phyloP scores from a whole-genome alignment of 2,888 invertebrate species.

The Xanthia togata region DNA sequence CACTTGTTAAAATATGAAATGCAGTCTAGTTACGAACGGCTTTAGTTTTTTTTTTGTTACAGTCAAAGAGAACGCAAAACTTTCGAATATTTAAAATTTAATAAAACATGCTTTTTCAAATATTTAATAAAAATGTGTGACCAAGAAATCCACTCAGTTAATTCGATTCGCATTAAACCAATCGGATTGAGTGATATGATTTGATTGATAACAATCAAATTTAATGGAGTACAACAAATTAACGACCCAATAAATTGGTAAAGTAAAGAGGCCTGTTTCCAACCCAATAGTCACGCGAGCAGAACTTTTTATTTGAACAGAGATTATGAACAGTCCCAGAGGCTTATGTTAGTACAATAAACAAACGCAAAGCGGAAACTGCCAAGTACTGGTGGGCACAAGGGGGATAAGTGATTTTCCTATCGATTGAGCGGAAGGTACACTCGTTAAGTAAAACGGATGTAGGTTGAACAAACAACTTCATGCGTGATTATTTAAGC shows the following conservation, averaged over 20 bases:
- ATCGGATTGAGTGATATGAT: conserved; percentile 51
- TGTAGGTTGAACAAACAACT: conserved; percentile 73
- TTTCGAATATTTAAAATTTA: background rate
- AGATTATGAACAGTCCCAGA: conserved; percentile 65
- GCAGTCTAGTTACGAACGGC: background rate
- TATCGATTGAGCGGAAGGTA: conserved; percentile 75
- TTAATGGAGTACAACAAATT: conserved; percentile 63
- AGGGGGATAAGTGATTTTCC: conserved; percentile 76
- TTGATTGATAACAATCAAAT: conserved; percentile 63
- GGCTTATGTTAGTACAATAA: conserved; percentile 72
- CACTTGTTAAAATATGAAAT: background rate
- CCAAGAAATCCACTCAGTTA: conserved; percentile 10
- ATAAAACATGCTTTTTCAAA: background rate
- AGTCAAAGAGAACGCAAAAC: background rate
- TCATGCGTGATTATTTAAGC: conserved; percentile 71
- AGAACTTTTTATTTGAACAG: conserved; percentile 70
- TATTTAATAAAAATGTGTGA: background rate
- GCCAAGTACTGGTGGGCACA: conserved; percentile 51
- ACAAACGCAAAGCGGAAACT: conserved; percentile 68
- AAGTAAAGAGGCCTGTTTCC: conserved; percentile 60
- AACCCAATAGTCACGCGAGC: conserved; percentile 66
- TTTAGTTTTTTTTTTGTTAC: background rate
- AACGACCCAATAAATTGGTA: conserved; percentile 64
- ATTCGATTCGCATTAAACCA: conserved; percentile 32
- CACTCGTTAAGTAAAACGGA: conserved; percentile 77